Conservation (phyloP, 1,140 invertebrate species). For the Panagrolaimus sp. region DNA sequence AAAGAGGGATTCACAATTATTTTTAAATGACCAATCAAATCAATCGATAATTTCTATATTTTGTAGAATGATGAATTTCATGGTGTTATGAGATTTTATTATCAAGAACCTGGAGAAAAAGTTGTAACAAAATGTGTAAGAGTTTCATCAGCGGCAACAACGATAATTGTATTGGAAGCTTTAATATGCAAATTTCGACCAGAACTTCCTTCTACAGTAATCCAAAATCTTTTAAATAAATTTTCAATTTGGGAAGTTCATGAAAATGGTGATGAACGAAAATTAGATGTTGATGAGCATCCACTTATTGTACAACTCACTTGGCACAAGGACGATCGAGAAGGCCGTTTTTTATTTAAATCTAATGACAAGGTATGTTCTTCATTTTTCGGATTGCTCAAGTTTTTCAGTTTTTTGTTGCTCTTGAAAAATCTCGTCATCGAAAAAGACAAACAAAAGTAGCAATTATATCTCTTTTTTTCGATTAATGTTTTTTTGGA, state of each 20-base stretch:
- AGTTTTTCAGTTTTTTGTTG: too few species aligned
- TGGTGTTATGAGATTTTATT: constrained; percentile 96
- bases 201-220: constrained; percentile 75
- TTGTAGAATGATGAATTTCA: constrained; percentile 92
- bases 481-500: too few species aligned
- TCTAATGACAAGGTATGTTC: constrained; percentile 67
- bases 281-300: constrained; percentile 80
- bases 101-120: constrained; percentile 68
- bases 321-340: constrained; percentile 95
- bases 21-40: background rate
- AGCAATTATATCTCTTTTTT: too few species aligned
- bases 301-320: constrained; percentile 92
- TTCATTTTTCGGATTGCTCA: too few species aligned
- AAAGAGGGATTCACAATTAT: too few species aligned
- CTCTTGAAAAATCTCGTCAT: too few species aligned
- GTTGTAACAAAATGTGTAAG: constrained; percentile 94
- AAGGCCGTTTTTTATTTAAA: constrained; percentile 88
- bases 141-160: constrained; percentile 88
- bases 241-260: constrained; percentile 90
- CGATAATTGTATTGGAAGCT: constrained; percentile 86
- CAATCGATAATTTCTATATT: constrained; percentile 4
- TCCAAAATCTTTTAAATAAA: constrained; percentile 11
- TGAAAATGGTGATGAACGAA: constrained; percentile 85
- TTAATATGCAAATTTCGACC: constrained; percentile 98
- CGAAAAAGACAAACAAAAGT: too few species aligned